phyloP scores from a whole-genome alignment of 2,888 invertebrate species.

The Auanema sp. region DNA sequence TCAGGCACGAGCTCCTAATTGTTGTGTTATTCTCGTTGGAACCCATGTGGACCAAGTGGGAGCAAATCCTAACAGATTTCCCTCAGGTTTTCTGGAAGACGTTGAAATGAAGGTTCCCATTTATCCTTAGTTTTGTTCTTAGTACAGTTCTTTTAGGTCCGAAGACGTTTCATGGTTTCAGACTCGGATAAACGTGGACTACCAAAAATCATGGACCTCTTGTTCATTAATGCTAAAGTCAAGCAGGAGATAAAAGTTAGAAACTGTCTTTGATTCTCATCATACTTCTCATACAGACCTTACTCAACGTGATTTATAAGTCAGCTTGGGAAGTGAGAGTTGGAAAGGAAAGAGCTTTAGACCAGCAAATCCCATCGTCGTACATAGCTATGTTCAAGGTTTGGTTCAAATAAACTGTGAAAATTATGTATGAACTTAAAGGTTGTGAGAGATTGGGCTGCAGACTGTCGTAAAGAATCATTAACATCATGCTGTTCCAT shows the following conservation, averaged over 20 bases:
- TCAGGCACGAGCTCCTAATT: constrained; percentile 89
- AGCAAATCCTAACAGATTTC: constrained; percentile 69
- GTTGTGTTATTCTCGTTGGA: constrained; percentile 92
- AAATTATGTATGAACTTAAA: constrained; percentile 6
- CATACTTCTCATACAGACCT: not conserved
- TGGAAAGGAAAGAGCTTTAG: constrained; percentile 80
- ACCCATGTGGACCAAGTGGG: constrained; percentile 81
- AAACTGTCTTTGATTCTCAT: not conserved
- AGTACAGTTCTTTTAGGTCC: constrained; percentile 24
- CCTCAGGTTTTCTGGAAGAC: constrained; percentile 73
- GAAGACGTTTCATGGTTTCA: constrained; percentile 78
- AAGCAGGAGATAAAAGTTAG: constrained; percentile 79
- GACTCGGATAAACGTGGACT: constrained; percentile 85
- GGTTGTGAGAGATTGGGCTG: constrained; percentile 68
- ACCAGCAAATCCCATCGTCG: constrained; percentile 92
- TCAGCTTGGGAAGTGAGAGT: constrained; percentile 83
- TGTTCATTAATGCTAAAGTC: constrained; percentile 66
- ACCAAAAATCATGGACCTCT: constrained; percentile 71
- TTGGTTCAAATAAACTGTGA: not conserved
- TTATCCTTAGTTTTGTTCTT: not conserved
- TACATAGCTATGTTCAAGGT: constrained; percentile 93
- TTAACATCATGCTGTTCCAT: constrained; percentile 73
- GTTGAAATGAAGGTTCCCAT: constrained; percentile 72
- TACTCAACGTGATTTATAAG: constrained; percentile 77
- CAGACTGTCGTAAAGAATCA: constrained; percentile 70